Base-by-base conservation (phyloP, 2,113 vertebrate species). In the Atractosteus spatula region DNA sequence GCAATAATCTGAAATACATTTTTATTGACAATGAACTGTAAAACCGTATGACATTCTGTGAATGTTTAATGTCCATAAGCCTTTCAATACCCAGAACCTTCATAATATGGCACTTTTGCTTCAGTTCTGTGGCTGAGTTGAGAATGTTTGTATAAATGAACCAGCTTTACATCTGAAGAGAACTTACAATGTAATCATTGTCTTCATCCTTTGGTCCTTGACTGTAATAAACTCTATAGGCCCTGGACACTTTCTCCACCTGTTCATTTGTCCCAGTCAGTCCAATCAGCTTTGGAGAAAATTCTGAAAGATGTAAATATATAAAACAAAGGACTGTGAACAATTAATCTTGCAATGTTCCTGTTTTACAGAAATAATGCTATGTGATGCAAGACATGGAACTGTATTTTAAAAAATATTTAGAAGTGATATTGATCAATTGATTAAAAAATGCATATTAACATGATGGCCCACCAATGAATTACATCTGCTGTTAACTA, bases 141-240 rank as follows among this genome's bases (percentile, higher is more conserved):
- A 13, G 29, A 42, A 43, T 3, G 6, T 42, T 41, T 54, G 29
- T n/a, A 61, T 44, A 41, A 54, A 57, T 12, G 3, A 41, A 47
- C 17, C 5, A 3, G 47, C 47, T 14, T 55, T 54, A 16, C 62
- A 29, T 29, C 29, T 29, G 29, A 29, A 29, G 16, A 56, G 56
- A 14, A 95, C 97, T 98, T 80, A 99, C 97, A 51, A 99, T 99
- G 85, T 99, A 99, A 85, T 99, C 97, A 0, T 90, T 92, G 78
- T 99, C 97, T 61, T 99, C 96, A 1, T 98, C 97, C 80, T 91
- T 97, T n/a, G 97, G 97, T 17, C 97, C 97, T 41, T 96, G 91
- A 0, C 97, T 99, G 81, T 94, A 98, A 78, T 99, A 99, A 0
- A 99, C 97, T 74, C 97, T 87, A 82, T 93, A 99, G 0, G 94